Percentiles rank a stretch among this genome's conserved stretches.
Evolutionary conservation across 2,888 invertebrate species (phyloP).

Genomic region (Blomia tropicalis): DNA sequence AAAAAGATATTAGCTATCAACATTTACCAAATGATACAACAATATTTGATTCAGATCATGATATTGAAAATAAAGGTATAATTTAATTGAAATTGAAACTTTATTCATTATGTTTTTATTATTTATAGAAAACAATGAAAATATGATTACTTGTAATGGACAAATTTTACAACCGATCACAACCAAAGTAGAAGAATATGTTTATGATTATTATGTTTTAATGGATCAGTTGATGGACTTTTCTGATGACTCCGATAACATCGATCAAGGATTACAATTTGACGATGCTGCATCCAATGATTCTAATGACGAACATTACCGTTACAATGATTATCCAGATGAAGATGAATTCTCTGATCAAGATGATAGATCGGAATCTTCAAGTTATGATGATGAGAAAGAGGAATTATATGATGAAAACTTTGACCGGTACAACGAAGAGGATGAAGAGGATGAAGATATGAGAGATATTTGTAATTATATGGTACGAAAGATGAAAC

Average conservation of each 20-base stretch:
- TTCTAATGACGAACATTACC: conserved; percentile 22
- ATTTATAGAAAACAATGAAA: conserved; percentile 1
- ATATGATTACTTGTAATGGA: neutral
- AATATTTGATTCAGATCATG: neutral
- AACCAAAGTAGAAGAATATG: neutral
- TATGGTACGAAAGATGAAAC: neutral
- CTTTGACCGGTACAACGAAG: neutral
- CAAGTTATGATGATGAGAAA: neutral
- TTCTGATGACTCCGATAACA: neutral
- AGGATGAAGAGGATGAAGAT: conserved; percentile 3
- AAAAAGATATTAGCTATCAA: neutral
- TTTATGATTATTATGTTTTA: conserved; percentile 3
- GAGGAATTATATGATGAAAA: neutral
- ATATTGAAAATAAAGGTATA: neutral
- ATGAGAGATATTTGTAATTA: neutral
- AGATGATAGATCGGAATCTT: neutral
- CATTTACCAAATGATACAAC: neutral
- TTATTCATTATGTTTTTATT: neutral
- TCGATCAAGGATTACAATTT: neutral
- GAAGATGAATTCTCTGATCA: conserved; percentile 18
- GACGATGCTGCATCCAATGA: neutral
- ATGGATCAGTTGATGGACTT: neutral
- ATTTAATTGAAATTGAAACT: neutral
- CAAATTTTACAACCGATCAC: neutral
- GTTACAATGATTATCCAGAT: conserved; percentile 24